Percentiles rank a stretch among this genome's conserved stretches.
Conservation (phyloP, 1,140 invertebrate genomes). For the Ceratitis capitata region DNA sequence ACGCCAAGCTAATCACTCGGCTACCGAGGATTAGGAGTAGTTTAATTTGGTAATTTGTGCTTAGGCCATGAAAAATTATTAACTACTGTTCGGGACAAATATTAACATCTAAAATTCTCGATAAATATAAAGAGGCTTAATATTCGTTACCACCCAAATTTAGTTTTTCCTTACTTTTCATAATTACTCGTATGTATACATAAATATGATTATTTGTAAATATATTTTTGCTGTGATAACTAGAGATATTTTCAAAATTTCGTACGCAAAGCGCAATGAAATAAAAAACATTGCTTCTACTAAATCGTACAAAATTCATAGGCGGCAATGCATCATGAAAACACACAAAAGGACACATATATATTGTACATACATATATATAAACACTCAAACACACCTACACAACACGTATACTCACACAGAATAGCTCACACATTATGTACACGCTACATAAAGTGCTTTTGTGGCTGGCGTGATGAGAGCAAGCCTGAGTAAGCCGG, state of each 20-base stretch:
- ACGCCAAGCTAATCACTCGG: too few species aligned
- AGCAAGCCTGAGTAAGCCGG: not conserved
- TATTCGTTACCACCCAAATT: too few species aligned
- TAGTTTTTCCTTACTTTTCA: too few species aligned
- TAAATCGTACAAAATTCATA: conserved; percentile 2
- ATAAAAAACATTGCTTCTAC: not conserved
- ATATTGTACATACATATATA: not conserved
- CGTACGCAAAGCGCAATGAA: not conserved
- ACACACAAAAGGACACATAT: not conserved
- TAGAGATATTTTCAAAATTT: conserved; percentile 4
- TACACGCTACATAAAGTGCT: not conserved
- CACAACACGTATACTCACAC: not conserved
- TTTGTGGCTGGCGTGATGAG: not conserved
- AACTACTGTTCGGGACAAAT: too few species aligned
- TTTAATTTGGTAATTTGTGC: too few species aligned
- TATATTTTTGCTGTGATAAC: not conserved
- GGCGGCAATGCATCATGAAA: not conserved
- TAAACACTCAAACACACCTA: not conserved
- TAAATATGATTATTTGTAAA: not conserved
- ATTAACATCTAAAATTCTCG: too few species aligned
- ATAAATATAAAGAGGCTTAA: too few species aligned
- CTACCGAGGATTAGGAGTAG: too few species aligned
- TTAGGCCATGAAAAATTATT: too few species aligned
- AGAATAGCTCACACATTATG: too few species aligned
- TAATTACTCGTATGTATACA: too few species aligned